Conservation (phyloP, 2,797 vertebrate species). For the Meriones psammophilus region DNA sequence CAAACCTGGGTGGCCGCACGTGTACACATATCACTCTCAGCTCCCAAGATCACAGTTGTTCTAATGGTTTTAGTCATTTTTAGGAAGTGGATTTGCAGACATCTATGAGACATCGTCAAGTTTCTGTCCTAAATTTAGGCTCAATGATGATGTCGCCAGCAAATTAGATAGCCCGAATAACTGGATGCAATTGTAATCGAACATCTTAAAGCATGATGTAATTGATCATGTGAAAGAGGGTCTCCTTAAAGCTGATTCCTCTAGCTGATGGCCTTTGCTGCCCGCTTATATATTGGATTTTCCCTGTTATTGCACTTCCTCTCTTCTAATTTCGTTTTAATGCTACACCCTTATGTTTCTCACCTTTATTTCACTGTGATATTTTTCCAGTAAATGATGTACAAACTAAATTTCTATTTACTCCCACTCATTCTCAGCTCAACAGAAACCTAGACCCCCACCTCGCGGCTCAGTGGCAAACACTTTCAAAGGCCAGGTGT, state of each 20-base stretch:
- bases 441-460: not conserved
- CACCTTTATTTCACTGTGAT: constrained; percentile 21
- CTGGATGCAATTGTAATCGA: not conserved
- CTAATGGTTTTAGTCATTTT: constrained; percentile 31
- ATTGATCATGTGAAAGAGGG: not conserved
- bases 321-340: not conserved
- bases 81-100: constrained; percentile 2
- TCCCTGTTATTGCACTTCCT: not conserved
- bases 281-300: not conserved
- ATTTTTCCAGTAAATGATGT: not conserved
- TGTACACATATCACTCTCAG: not conserved
- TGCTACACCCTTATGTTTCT: not conserved
- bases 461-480: not conserved
- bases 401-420: not conserved
- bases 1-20: not conserved
- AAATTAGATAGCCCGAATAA: not conserved
- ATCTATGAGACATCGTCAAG: not conserved
- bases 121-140: not conserved
- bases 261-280: not conserved
- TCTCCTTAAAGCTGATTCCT: not conserved
- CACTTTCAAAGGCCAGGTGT: not conserved
- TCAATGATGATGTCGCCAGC: not conserved
- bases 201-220: not conserved
- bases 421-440: not conserved
- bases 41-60: constrained; percentile 26